Evolutionary conservation across 2,113 vertebrate species (phyloP), one percentile per base, ranked within the genome.

Genomic region (Otis tarda): DNA sequence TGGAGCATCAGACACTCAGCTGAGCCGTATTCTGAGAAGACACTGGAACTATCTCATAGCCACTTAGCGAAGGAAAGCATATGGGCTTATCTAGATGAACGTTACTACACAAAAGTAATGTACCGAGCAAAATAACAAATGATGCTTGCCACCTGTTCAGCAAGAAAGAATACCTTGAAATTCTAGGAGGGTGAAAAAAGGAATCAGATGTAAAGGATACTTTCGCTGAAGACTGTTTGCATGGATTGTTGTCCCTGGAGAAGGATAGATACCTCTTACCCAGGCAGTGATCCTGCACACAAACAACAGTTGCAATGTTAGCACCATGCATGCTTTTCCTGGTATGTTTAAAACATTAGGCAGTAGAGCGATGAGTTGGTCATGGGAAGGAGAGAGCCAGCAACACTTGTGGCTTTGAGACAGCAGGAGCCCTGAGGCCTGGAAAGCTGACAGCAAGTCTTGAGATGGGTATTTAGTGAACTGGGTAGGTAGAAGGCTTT

Each of bases 151-250:
- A 96, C 83, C 92, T 97, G 94, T 69, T 83, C 49, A 68, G 53
- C 56, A 53, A 45, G 23, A 96, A 96, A 96, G n/a, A 35, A 45
- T 75, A 92, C 60, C 90, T 94, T 87, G 90, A 95, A 96, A 97
- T 92, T n/a, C 69, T 69, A 97, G 86, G 14, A 95, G 61, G 18
- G 53, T 89, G 76, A 90, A 57, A 87, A 92, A 80, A 74, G 18
- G 43, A 89, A 37, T 65, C 86, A 84, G 35, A 67, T 84, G 83
- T 93, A 96, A 95, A 89, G 56, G 50, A 96, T 92, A 93, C 79
- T 55, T 87, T 87, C 2, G 2, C 64, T 94, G 76, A 87, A 81
- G 83, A 92, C 45, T 56, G 60, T 49, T 92, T 93, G 64, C 73
- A 71, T 68, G 39, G 15, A 33, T 50, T 68, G 27, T 22, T 79